phyloP scores from a whole-genome alignment of 2,113 vertebrate genomes.

The Oryzias woworae region DNA sequence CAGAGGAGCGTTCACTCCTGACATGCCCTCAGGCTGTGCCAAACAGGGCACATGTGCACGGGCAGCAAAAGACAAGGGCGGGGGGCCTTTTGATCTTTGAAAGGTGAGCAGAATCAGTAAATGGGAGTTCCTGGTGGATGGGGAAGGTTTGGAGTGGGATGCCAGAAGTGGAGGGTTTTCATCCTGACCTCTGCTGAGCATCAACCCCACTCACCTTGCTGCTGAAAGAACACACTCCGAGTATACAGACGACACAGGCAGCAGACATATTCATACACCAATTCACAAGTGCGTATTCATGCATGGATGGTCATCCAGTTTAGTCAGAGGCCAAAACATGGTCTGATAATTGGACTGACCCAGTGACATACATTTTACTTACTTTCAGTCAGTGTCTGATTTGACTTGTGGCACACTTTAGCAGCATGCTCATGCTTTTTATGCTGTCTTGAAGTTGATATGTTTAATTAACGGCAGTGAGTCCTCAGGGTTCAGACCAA shows the following conservation, averaged over 20 bases:
- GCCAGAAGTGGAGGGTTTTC: slow-evolving; percentile 15
- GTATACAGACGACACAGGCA: slow-evolving; percentile 40
- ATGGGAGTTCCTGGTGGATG: slow-evolving; percentile 12
- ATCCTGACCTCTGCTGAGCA: slow-evolving; percentile 13
- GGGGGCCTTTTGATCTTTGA: background rate
- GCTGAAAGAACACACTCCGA: slow-evolving; percentile 15
- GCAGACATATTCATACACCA: slow-evolving; percentile 54
- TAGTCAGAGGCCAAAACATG: slow-evolving; percentile 17
- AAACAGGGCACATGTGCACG: slow-evolving; percentile 37
- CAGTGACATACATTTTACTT: slow-evolving; percentile 12
- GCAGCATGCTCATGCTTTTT: slow-evolving; percentile 39
- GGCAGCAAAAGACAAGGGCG: slow-evolving; percentile 4
- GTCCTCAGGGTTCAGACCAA: slow-evolving; percentile 30
- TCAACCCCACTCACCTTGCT: slow-evolving; percentile 28
- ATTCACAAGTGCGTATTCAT: slow-evolving; percentile 33
- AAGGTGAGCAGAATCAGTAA: slow-evolving; percentile 36
- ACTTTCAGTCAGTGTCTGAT: slow-evolving; percentile 8
- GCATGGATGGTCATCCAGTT: slow-evolving; percentile 17
- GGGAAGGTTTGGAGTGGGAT: background rate
- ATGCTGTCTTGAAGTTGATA: slow-evolving; percentile 38
- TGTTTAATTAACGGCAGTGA: slow-evolving; percentile 21
- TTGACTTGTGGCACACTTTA: slow-evolving; percentile 22
- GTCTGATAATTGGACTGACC: slow-evolving; percentile 27
- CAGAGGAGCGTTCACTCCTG: slow-evolving; percentile 44
- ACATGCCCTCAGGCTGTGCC: slow-evolving; percentile 63